phyloP scores from a whole-genome alignment of 2,797 vertebrate genomes.

The Alfaro cultratus region DNA sequence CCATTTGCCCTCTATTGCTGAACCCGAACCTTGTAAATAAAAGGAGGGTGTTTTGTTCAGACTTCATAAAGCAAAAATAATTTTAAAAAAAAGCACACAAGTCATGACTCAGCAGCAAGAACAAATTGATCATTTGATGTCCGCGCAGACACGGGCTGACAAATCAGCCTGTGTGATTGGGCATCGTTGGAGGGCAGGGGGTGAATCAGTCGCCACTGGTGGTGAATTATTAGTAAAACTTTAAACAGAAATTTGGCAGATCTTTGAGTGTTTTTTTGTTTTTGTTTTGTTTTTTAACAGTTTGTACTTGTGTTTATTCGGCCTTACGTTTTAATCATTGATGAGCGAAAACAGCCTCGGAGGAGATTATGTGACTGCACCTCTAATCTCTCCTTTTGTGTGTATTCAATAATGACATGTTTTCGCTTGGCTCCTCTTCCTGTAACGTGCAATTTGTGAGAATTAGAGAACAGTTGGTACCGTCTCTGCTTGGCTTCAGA shows the following conservation, averaged over 20 bases:
- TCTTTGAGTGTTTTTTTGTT: slow-evolving; percentile 12
- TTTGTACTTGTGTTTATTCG: slow-evolving; percentile 52
- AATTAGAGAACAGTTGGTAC: slow-evolving; percentile 42
- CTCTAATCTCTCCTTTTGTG: slow-evolving; percentile 66
- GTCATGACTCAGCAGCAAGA: not conserved
- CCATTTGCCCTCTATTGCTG: not conserved
- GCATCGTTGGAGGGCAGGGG: slow-evolving; percentile 40
- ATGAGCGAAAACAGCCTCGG: slow-evolving; percentile 37
- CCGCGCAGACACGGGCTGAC: slow-evolving; percentile 47
- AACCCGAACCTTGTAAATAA: slow-evolving; percentile 14
- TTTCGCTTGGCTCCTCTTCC: slow-evolving; percentile 26
- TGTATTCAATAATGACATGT: slow-evolving; percentile 64
- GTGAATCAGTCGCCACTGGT: slow-evolving; percentile 45
- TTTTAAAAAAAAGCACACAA: not conserved
- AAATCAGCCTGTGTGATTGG: slow-evolving; percentile 58
- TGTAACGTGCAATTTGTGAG: slow-evolving; percentile 43
- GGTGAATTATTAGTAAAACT: slow-evolving; percentile 73
- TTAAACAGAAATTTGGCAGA: slow-evolving; percentile 39
- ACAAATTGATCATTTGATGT: slow-evolving; percentile 31
- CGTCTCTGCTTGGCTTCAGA: slow-evolving; percentile 33
- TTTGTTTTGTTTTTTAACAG: slow-evolving; percentile 9
- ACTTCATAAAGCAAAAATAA: not conserved
- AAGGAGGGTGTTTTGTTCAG: not conserved
- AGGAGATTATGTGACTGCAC: slow-evolving; percentile 14
- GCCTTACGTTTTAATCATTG: slow-evolving; percentile 50